These are phyloP conservation scores for Athalia rosae DNA, from an alignment of 2,888 invertebrate genomes.

Conservation along the genomic window DNA sequence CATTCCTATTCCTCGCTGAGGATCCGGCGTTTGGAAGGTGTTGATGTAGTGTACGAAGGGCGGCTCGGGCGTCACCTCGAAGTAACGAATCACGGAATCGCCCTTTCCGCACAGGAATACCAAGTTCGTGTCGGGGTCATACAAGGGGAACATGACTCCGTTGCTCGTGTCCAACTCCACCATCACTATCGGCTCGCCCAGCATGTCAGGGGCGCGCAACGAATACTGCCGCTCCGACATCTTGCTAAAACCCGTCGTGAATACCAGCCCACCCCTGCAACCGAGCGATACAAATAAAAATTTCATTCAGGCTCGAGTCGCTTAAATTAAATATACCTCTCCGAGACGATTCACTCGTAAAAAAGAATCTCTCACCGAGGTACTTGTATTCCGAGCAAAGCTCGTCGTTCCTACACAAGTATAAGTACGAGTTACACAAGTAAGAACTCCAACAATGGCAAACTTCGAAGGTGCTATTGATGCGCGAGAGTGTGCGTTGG, in stretches of 20 bases:
- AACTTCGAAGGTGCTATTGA: no score
- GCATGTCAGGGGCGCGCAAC: constrained; percentile 91
- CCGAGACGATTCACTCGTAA: no score
- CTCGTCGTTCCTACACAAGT: no score
- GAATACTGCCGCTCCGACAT: constrained; percentile 99
- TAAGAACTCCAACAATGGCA: no score
- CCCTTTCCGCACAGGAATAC: constrained; percentile 98
- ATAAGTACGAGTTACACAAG: no score
- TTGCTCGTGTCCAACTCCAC: constrained; percentile 96
- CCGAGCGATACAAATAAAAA: background rate
- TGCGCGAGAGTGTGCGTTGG: no score
- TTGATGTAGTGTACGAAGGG: constrained; percentile 98
- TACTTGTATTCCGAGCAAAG: no score
- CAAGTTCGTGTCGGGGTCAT: constrained; percentile 96
- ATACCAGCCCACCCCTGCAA: constrained; percentile 70
- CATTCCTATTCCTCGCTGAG: constrained; percentile 96
- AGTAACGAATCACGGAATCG: constrained; percentile 97
- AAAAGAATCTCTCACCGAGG: no score
- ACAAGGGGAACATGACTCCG: constrained; percentile 97
- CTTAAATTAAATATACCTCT: no score
- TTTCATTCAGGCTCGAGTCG: constrained; percentile 1
- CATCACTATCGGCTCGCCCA: constrained; percentile 92
- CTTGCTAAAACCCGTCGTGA: constrained; percentile 88
- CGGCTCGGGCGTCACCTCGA: constrained; percentile 93
- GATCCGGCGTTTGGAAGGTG: constrained; percentile 98